phyloP scores from a whole-genome alignment of 2,113 vertebrate species.

The Pyxicephalus adspersus region DNA sequence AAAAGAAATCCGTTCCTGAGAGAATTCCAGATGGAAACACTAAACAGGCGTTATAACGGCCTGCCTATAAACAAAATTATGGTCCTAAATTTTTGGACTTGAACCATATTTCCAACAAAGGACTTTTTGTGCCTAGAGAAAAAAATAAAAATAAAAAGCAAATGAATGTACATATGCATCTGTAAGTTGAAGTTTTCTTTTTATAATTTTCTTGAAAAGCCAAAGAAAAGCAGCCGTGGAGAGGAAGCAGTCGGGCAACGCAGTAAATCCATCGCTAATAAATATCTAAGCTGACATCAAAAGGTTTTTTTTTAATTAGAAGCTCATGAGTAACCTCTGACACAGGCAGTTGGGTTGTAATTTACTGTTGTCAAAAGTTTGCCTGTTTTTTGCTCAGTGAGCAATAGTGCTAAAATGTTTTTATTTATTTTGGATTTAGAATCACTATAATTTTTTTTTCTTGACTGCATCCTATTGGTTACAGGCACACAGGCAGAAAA shows the following conservation, averaged over 20 bases:
- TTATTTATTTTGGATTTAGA: too few species aligned
- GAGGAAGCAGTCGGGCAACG: constrained; percentile 72
- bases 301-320: constrained; percentile 77
- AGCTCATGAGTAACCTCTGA: constrained; percentile 76
- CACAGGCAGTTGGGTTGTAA: constrained; percentile 72
- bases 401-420: constrained; percentile 64
- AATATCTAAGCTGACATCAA: constrained; percentile 79
- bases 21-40: constrained; percentile 92
- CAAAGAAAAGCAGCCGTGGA: constrained; percentile 70
- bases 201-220: constrained; percentile 43
- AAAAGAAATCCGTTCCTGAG: constrained; percentile 71
- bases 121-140: constrained; percentile 67
- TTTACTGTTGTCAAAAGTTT: constrained; percentile 73
- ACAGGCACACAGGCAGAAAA: too few species aligned
- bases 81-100: constrained; percentile 80
- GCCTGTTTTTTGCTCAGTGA: constrained; percentile 70
- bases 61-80: constrained; percentile 88
- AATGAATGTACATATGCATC: constrained; percentile 57
- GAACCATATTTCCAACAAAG: constrained; percentile 75
- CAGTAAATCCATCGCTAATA: constrained; percentile 79
- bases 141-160: constrained; percentile 16
- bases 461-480: too few species aligned
- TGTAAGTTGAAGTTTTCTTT: constrained; percentile 61
- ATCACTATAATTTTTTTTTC: too few species aligned
- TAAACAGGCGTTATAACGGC: constrained; percentile 82